phyloP scores from a whole-genome alignment of 2,797 vertebrate species.

The Sorex maritimensis region DNA sequence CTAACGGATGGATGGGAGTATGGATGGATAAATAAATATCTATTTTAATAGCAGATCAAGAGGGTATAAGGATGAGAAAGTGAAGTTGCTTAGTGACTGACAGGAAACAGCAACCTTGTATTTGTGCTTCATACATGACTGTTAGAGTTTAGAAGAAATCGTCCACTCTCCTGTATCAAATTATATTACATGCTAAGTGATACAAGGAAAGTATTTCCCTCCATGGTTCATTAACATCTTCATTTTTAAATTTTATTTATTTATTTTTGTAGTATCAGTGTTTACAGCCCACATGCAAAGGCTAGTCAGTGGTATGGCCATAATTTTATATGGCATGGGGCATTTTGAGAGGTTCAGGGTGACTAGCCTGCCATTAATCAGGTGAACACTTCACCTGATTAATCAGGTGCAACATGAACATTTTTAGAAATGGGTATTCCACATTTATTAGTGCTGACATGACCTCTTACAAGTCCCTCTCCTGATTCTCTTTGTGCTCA shows the following conservation, averaged over 20 bases:
- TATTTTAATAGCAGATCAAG: neutral
- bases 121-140: slow-evolving; percentile 37
- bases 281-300: too few relatives aligned
- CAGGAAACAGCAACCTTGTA: slow-evolving; percentile 27
- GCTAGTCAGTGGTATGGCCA: too few relatives aligned
- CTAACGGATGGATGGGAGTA: too few relatives aligned
- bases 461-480: neutral
- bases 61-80: neutral
- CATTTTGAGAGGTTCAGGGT: too few relatives aligned
- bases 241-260: too few relatives aligned
- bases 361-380: too few relatives aligned
- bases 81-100: slow-evolving; percentile 6
- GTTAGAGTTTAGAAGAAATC: neutral
- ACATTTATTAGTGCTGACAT: neutral
- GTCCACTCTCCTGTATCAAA: neutral
- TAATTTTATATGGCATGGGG: too few relatives aligned
- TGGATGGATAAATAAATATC: neutral
- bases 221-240: neutral
- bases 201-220: neutral
- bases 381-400: too few relatives aligned
- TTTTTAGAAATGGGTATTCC: neutral
- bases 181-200: neutral
- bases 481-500: neutral
- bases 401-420: neutral
- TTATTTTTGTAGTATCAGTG: too few relatives aligned